These are phyloP conservation scores for Ectobius pallidus DNA, from an alignment of 2,888 invertebrate genomes.

Conservation along the genomic window DNA sequence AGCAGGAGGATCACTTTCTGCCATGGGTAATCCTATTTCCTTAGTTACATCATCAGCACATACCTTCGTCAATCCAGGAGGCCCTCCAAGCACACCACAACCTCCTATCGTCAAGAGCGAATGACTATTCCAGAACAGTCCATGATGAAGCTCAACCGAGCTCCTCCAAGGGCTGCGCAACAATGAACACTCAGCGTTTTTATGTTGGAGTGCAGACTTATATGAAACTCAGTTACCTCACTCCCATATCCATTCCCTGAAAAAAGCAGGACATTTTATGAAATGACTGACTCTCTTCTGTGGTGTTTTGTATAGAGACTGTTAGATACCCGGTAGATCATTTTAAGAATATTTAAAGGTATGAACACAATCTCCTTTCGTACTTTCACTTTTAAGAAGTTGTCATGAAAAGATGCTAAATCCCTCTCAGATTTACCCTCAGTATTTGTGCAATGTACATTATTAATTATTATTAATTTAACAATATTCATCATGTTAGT, in stretches of 20 bases:
- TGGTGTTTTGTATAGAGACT: not conserved
- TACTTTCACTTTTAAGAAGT: not conserved
- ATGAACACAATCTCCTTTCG: not conserved
- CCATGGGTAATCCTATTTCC: constrained; percentile 55
- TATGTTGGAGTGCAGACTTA: constrained; percentile 9
- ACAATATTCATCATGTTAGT: constrained; percentile 22
- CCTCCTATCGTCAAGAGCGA: constrained; percentile 37
- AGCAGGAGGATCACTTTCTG: constrained; percentile 55
- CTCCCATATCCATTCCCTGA: constrained; percentile 19
- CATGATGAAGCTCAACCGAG: constrained; percentile 16
- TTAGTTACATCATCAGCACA: constrained; percentile 55
- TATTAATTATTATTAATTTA: constrained; percentile 24
- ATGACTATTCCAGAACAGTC: constrained; percentile 33
- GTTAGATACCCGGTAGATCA: no score
- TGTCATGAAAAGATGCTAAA: not conserved
- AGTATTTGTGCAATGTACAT: constrained; percentile 36
- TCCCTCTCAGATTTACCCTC: constrained; percentile 12
- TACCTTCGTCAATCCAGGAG: constrained; percentile 25
- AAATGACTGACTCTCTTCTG: not conserved
- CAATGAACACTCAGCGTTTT: not conserved
- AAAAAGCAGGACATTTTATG: not conserved
- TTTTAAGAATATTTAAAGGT: not conserved
- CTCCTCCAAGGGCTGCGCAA: not conserved
- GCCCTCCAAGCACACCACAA: constrained; percentile 24
- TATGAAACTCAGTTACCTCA: constrained; percentile 21